Conservation (phyloP, 35 echinoderm and acorn worm genomes). For the Chiridota heheva region DNA sequence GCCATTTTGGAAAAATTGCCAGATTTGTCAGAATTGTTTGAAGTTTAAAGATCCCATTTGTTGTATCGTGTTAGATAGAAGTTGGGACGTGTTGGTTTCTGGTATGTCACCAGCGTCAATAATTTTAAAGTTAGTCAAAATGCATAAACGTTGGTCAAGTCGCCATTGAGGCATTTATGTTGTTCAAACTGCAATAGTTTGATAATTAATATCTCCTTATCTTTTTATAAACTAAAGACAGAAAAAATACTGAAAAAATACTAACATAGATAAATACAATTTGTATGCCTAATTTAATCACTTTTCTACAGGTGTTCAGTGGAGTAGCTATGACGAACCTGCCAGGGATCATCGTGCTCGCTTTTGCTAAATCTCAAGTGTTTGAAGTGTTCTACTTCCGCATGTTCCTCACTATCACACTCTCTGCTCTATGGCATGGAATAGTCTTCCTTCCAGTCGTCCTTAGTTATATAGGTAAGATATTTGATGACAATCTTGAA, state of each 20-base stretch:
- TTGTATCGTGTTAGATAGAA: no score
- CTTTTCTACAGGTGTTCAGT: conserved; percentile 71
- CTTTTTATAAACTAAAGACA: neutral
- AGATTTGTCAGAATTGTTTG: no score
- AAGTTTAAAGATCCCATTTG: no score
- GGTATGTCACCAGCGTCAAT: no score
- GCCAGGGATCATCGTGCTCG: conserved; percentile 86
- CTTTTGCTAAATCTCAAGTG: conserved; percentile 93
- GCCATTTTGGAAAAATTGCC: no score
- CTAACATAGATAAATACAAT: neutral
- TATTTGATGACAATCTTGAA: no score
- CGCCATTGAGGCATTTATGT: neutral
- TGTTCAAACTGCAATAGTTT: neutral
- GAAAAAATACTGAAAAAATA: neutral
- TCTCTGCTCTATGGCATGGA: conserved; percentile 77
- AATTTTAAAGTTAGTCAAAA: no score
- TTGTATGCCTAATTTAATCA: neutral
- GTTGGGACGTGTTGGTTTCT: no score
- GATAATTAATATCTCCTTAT: neutral
- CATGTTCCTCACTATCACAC: conserved; percentile 93
- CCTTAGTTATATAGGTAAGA: conserved; percentile 93
- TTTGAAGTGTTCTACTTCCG: conserved; percentile 99
- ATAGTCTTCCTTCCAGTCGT: conserved; percentile 86
- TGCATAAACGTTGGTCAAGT: no score
- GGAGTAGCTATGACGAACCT: conserved; percentile 98